Evolutionary conservation across 2,888 invertebrate genomes (phyloP).

Genomic region (Brenthis hecate): DNA sequence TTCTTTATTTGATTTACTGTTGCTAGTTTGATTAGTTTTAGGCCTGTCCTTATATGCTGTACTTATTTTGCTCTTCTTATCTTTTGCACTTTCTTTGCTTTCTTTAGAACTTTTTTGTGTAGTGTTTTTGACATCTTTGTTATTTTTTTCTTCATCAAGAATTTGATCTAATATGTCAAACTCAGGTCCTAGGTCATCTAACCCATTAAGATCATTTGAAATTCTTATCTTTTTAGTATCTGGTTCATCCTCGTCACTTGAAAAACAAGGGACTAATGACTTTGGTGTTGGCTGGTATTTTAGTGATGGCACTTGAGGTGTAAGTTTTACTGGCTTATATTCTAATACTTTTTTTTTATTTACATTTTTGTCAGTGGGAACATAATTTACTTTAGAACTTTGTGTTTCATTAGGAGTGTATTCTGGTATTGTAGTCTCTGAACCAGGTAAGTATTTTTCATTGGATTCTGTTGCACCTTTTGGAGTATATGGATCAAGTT

Average conservation of each 20-base stretch:
- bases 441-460: conserved; percentile 71
- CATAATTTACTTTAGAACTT: conserved; percentile 62
- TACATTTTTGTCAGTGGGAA: conserved; percentile 70
- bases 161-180: conserved; percentile 80
- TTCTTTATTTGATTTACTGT: conserved; percentile 50
- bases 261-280: conserved; percentile 72
- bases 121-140: conserved; percentile 37
- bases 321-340: conserved; percentile 72
- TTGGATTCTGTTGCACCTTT: conserved; percentile 62
- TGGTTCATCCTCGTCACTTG: conserved; percentile 79
- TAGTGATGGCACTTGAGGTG: conserved; percentile 54
- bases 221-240: conserved; percentile 64
- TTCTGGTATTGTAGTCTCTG: conserved; percentile 63
- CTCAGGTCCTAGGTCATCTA: conserved; percentile 76
- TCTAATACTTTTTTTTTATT: conserved; percentile 71
- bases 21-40: conserved; percentile 47
- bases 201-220: conserved; percentile 66
- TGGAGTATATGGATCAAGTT: conserved; percentile 71
- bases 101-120: conserved; percentile 38
- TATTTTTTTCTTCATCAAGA: conserved; percentile 70
- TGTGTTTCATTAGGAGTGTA: conserved; percentile 63
- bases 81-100: conserved; percentile 34
- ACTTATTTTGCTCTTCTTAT: conserved; percentile 3
- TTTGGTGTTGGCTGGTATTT: conserved; percentile 76
- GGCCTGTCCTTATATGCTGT: conserved; percentile 23